Conservation (phyloP, 2,113 vertebrate genomes). For the Coturnix japonica region DNA sequence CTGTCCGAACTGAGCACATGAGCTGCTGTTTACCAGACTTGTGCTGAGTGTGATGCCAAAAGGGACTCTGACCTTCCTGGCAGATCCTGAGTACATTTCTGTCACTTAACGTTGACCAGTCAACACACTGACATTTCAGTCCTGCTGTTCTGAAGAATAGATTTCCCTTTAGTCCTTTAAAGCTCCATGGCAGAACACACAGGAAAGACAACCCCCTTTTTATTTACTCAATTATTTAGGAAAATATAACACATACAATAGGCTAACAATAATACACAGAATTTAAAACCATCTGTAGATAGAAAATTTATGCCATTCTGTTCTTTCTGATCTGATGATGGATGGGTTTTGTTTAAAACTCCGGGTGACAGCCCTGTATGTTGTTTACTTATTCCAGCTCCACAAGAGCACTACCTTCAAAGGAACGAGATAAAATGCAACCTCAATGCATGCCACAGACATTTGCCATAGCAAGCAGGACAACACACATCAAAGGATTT, state of each 20-base stretch:
- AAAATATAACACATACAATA: neutral
- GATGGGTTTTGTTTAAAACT: conserved; percentile 51
- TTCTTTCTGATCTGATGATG: conserved; percentile 6
- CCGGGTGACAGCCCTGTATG: conserved; percentile 48
- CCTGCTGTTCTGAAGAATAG: neutral
- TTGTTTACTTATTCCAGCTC: conserved; percentile 69
- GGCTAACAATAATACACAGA: neutral
- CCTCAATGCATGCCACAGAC: conserved; percentile 76
- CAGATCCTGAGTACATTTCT: neutral
- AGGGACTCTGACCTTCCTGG: neutral
- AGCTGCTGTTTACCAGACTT: neutral
- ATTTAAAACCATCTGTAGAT: neutral
- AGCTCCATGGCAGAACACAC: neutral
- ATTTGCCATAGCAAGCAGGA: conserved; percentile 47
- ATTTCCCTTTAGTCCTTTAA: conserved; percentile 8
- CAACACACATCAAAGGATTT: conserved; percentile 54
- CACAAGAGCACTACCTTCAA: conserved; percentile 67
- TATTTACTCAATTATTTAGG: neutral
- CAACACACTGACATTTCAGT: neutral
- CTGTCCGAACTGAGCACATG: neutral
- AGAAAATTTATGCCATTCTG: neutral
- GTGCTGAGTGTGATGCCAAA: neutral
- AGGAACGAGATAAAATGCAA: conserved; percentile 65
- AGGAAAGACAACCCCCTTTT: neutral
- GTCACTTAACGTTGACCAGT: neutral